These are phyloP conservation scores for Porites australiensis DNA, from an alignment of 64 coral and sea anemone species.

Conservation along the genomic window DNA sequence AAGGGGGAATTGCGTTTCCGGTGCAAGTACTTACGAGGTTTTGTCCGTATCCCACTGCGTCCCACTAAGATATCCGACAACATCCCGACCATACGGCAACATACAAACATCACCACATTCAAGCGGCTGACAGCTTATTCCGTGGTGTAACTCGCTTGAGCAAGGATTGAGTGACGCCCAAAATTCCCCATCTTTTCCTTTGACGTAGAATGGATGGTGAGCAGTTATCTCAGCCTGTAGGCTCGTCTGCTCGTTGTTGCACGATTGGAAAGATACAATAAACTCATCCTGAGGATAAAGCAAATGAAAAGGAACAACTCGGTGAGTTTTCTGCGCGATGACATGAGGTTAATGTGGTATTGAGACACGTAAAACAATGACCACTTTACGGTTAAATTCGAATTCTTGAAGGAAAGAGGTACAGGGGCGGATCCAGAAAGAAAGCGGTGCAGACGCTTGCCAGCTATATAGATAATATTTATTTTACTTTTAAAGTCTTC, in stretches of 20 bases:
- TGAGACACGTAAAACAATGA: no score
- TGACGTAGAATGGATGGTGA: conserved; percentile 70
- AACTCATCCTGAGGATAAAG: conserved; percentile 31
- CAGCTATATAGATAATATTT: no score
- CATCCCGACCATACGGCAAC: conserved; percentile 48
- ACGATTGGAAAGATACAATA: conserved; percentile 63
- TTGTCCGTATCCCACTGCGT: background rate
- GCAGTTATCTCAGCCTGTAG: conserved; percentile 61
- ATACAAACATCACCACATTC: conserved; percentile 70
- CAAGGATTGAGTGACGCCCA: conserved; percentile 68
- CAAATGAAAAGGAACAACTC: no score
- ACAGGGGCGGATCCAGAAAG: no score
- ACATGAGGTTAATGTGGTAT: no score
- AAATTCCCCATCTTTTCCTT: background rate
- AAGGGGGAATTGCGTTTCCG: background rate
- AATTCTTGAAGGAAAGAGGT: no score
- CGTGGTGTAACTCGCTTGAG: conserved; percentile 19
- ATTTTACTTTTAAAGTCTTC: no score
- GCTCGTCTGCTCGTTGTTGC: conserved; percentile 36
- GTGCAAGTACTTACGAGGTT: conserved; percentile 28
- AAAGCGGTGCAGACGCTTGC: no score
- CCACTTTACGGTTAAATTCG: no score
- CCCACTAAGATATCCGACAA: background rate
- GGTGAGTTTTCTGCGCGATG: no score
- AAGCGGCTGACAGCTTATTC: conserved; percentile 53